phyloP scores from a whole-genome alignment of 2,888 invertebrate genomes.

The Acronicta alni region DNA sequence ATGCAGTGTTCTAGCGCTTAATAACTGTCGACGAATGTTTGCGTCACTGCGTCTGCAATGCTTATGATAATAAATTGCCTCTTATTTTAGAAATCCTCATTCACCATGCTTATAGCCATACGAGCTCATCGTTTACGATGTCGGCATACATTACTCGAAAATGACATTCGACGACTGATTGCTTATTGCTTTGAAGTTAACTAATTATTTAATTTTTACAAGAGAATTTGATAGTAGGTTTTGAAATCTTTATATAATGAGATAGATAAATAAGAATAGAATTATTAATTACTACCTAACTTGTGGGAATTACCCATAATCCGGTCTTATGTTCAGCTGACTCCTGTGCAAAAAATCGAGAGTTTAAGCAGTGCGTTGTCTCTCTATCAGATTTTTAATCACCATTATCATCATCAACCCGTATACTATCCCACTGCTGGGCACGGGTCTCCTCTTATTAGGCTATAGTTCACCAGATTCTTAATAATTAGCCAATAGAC shows the following conservation, averaged over 20 bases:
- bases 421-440: too few relatives aligned
- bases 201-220: conserved; percentile 41
- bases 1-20: conserved; percentile 83
- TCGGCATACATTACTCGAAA: conserved; percentile 76
- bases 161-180: conserved; percentile 77
- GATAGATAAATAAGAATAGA: too few relatives aligned
- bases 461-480: too few relatives aligned
- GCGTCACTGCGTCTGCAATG: conserved; percentile 83
- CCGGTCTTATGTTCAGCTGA: too few relatives aligned
- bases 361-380: too few relatives aligned
- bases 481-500: too few relatives aligned
- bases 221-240: conserved; percentile 1
- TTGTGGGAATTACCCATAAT: too few relatives aligned
- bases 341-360: too few relatives aligned
- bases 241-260: neutral
- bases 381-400: too few relatives aligned
- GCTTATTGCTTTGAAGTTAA: conserved; percentile 60
- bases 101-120: conserved; percentile 78
- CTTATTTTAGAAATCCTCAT: conserved; percentile 88
- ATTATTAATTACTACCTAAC: too few relatives aligned
- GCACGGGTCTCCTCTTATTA: too few relatives aligned
- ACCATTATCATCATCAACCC: too few relatives aligned
- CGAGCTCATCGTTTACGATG: conserved; percentile 76
- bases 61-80: conserved; percentile 85
- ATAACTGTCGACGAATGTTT: conserved; percentile 87